Base-by-base conservation (phyloP, 2,113 vertebrate species). In the Mola mola region DNA sequence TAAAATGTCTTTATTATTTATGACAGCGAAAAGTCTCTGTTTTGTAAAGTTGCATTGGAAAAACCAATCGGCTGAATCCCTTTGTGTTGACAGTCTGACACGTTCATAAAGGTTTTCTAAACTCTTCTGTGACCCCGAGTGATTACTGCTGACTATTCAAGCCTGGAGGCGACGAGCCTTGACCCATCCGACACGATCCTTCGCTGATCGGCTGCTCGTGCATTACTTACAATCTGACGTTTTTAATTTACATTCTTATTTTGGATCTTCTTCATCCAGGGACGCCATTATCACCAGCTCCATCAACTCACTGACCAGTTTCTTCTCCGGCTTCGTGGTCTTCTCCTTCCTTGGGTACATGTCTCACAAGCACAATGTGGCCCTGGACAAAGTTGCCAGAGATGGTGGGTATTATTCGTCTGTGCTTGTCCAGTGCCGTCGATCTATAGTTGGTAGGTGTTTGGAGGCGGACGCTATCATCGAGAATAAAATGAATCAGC, bases 331-430 rank as follows among this genome's bases (percentile, higher is more conserved):
- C 29, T 96, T 96, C 17, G 95, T 96, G 73, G 94, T 96, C 78
- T 96, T 96, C 88, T 95, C 95, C 48, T 95, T 96, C 87, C 90
- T 96, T 58, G 95, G 95, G 3, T 95, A 96, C 82, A 92, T 96
- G 93, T 92, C 95, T 2, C 90, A 95, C 56, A 96, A 95, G 72
- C 95, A 96, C 88, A 94, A 91, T 0, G 94, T 96, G n/a, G 88
- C 92, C 71, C 89, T 96, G 3, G 93, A 94, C 51, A 94, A 95
- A 34, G 95, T 96, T 26, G 95, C 93, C 46, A 93, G 92, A 70
- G 95, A 96, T 0, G 95, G 95, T 96, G 82, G 91, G 33, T 28
- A 19, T 21, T 50, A 24, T 20, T 15, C 16, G 4, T 17, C 1
- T 31, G 4, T 60, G 4, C 24, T 13, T 62, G 17, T 9, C 19